A percentile compares a stretch with the other conserved stretches of the same genome.
phyloP scores from a whole-genome alignment of 2,113 vertebrate genomes.

The Corythaeola cristata region DNA sequence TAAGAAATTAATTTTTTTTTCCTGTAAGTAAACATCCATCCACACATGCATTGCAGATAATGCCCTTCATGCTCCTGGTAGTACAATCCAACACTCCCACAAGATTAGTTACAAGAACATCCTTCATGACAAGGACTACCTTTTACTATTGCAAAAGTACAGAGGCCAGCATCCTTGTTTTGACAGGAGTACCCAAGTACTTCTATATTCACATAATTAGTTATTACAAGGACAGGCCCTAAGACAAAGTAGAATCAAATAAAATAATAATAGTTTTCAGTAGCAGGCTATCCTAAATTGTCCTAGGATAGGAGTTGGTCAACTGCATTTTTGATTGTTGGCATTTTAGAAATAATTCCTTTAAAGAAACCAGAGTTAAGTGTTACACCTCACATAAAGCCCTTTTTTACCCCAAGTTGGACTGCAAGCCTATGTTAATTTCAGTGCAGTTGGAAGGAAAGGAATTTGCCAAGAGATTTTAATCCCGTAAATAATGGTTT shows the following conservation, averaged over 20 bases:
- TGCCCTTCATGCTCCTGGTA: background rate
- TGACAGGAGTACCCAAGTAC: background rate
- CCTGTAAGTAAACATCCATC: background rate
- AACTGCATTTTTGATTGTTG: background rate
- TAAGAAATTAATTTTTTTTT: background rate
- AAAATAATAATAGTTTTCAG: background rate
- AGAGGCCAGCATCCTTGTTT: background rate
- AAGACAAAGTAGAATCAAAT: background rate
- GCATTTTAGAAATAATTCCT: background rate
- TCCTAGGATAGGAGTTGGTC: background rate
- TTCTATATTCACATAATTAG: background rate
- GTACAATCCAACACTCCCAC: background rate
- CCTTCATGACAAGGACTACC: background rate
- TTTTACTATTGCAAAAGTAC: background rate
- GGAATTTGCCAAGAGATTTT: constrained; percentile 52
- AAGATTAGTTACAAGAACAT: background rate
- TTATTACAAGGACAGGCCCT: background rate
- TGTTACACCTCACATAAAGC: background rate
- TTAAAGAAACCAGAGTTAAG: background rate
- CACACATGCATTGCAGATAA: background rate
- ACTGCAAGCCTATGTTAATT: background rate
- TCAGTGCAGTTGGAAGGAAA: background rate
- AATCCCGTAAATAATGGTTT: constrained; percentile 61
- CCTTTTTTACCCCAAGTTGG: background rate
- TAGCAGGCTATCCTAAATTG: background rate